Base-by-base conservation (phyloP, 1,140 invertebrate genomes). In the Pseudoatta argentina region DNA sequence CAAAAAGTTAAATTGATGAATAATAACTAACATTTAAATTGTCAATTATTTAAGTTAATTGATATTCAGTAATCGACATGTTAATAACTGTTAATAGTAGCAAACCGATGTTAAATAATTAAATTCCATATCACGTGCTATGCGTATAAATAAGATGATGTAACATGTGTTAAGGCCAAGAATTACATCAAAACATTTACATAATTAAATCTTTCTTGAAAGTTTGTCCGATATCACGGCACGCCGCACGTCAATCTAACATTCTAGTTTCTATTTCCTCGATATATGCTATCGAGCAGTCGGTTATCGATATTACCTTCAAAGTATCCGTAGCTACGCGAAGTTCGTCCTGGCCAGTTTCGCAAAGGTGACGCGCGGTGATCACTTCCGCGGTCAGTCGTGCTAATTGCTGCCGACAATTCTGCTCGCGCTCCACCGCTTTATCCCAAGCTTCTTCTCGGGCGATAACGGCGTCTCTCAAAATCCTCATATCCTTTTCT, bases 381-480 rank as follows among this genome's bases (percentile, higher is more conserved):
- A 94, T 89, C 12, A 91, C 78, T 76, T 95, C 94, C 1, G 92
- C 71, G 5, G 92, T 93, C 6, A 94, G 51, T 8, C 93, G 83
- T n/a, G 90, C 88, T 78, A 95, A 92, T 87, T 95, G 94, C 7
- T 91, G 89, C 30, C 88, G 89, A 55, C 93, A 95, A 61, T 87
- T 92, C 61, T 92, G 89, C 71, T 95, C 94, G 1, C 91, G 91
- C 39, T 94, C 93, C 55, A 91, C 63, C 0, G 91, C 86, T 71
- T 91, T 88, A 51, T 93, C 76, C 93, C 93, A 94, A 0, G 88
- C 88, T 67, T 94, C 83, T 81, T 95, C 94, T 61, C 90, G 91
- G 0, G 72, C 85, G 10, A 91, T 87, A 4, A 95, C 79, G 0
- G 88, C 91, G 59, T 95, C 93, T 59, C 92, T 91, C 27, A 95